A percentile compares a stretch with the other conserved stretches of the same genome.
phyloP scores from a whole-genome alignment of 2,113 vertebrate species.

The Lampris incognitus region DNA sequence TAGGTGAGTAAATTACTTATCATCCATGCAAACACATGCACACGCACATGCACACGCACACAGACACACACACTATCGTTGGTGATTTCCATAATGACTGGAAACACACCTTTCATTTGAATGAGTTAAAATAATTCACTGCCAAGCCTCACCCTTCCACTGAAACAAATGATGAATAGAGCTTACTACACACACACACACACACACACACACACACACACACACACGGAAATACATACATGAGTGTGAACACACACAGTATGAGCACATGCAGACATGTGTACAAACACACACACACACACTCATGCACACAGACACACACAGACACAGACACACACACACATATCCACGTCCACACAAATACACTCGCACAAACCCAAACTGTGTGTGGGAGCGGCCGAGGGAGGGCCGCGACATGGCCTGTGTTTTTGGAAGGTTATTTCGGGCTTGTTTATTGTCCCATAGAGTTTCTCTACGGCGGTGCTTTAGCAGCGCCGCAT shows the following conservation, averaged over 20 bases:
- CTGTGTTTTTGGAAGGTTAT: constrained; percentile 2
- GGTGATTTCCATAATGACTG: not conserved
- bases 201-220: not conserved
- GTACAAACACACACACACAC: not conserved
- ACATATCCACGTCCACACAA: too few species aligned
- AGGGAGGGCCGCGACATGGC: constrained; percentile 9
- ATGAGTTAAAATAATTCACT: constrained; percentile 1
- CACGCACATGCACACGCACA: not conserved
- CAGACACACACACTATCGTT: not conserved
- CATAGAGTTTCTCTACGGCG: constrained; percentile 7
- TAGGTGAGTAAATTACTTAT: not conserved
- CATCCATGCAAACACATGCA: not conserved
- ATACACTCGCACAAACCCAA: not conserved
- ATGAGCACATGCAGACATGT: not conserved
- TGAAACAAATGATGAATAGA: constrained; percentile 12
- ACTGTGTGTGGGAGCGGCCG: not conserved
- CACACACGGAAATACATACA: not conserved
- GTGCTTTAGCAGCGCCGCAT: not conserved
- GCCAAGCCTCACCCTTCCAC: not conserved
- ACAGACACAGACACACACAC: not conserved
- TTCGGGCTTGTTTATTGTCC: constrained; percentile 25
- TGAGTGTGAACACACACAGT: not conserved
- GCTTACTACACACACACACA: not conserved
- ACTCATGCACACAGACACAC: not conserved
- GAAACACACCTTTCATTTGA: constrained; percentile 10